A percentile compares a stretch with the other conserved stretches of the same genome.
Evolutionary conservation across 2,113 vertebrate genomes (phyloP).

Genomic region (Furnarius figulus): DNA sequence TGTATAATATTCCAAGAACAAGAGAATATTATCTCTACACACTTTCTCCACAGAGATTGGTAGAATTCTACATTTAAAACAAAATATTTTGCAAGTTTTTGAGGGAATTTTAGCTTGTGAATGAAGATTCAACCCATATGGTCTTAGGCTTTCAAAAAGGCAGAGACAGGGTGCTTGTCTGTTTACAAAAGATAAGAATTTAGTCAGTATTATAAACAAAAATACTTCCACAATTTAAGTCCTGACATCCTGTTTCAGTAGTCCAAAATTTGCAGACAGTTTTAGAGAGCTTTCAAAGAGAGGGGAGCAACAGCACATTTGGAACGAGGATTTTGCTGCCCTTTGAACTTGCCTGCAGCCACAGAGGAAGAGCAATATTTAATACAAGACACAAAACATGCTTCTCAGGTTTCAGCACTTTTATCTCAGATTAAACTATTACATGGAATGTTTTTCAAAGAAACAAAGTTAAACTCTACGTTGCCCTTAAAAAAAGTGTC

Average conservation of each 20-base stretch:
- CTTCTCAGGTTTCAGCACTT: background rate
- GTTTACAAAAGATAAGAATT: background rate
- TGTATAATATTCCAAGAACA: background rate
- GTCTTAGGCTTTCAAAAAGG: background rate
- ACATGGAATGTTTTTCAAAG: background rate
- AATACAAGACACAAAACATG: background rate
- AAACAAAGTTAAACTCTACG: background rate
- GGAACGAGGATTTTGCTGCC: background rate
- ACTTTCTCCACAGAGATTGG: background rate
- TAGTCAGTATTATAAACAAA: background rate
- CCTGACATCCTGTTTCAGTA: background rate
- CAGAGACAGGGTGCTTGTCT: background rate
- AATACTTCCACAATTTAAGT: background rate
- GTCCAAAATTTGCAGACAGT: background rate
- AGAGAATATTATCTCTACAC: background rate
- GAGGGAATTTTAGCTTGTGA: background rate
- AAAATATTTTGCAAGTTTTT: background rate
- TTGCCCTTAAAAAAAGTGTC: background rate
- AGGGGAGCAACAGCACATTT: background rate
- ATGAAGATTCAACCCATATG: background rate
- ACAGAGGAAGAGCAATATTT: background rate
- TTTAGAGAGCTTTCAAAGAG: background rate
- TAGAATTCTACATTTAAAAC: background rate
- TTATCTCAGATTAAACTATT: background rate
- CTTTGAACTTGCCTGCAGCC: background rate